These are phyloP conservation scores for Ataeniobius toweri DNA, from an alignment of 2,797 vertebrate species.

Conservation along the genomic window DNA sequence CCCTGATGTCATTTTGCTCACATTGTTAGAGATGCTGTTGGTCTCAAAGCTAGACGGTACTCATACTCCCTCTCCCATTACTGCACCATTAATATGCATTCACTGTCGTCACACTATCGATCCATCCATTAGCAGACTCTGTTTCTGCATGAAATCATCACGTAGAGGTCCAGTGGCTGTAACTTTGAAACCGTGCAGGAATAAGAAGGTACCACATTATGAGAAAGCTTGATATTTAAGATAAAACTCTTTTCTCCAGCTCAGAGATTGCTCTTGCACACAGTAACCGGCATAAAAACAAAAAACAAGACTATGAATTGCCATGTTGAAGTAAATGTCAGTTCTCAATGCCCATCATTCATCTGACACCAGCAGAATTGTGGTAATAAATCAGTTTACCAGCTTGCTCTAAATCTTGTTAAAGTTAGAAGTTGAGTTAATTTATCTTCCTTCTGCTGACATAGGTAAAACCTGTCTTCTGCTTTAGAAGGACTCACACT, in stretches of 20 bases:
- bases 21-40: constrained; percentile 60
- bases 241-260: constrained; percentile 25
- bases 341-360: constrained; percentile 56
- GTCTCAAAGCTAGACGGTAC: constrained; percentile 35
- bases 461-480: constrained; percentile 43
- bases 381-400: constrained; percentile 61
- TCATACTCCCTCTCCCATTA: constrained; percentile 25
- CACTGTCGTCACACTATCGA: constrained; percentile 60
- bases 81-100: constrained; percentile 62
- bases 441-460: constrained; percentile 68
- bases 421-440: constrained; percentile 58
- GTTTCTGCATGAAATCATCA: constrained; percentile 55
- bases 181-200: constrained; percentile 23
- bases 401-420: constrained; percentile 46
- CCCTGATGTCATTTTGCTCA: constrained; percentile 64
- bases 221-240: constrained; percentile 43
- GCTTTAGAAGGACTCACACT: constrained; percentile 34
- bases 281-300: constrained; percentile 21
- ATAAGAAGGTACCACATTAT: constrained; percentile 43
- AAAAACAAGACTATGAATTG: constrained; percentile 33
- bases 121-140: constrained; percentile 53
- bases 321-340: constrained; percentile 42
- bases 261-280: constrained; percentile 5
- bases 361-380: constrained; percentile 44
- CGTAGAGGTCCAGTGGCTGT: constrained; percentile 28